A percentile compares a stretch with the other conserved stretches of the same genome.
These are phyloP conservation scores for Oreotrochilus melanogaster DNA, from an alignment of 2,113 vertebrate species.

Conservation along the genomic window DNA sequence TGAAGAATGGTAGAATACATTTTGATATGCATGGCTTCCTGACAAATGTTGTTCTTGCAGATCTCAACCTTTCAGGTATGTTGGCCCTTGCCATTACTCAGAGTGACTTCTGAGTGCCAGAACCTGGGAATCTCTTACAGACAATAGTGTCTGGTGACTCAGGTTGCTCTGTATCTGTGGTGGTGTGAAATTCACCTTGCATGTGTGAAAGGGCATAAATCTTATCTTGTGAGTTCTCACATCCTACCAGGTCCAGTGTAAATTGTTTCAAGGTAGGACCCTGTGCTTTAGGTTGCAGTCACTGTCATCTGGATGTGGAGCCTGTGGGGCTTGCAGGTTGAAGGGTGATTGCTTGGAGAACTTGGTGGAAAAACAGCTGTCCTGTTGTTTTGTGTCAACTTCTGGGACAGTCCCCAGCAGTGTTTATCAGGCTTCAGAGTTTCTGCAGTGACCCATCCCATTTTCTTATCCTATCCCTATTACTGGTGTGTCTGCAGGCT, in stretches of 20 bases:
- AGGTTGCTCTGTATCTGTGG: background rate
- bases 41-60: slow-evolving; percentile 91
- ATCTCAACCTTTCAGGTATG: slow-evolving; percentile 92
- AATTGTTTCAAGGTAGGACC: background rate
- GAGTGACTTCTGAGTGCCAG: background rate
- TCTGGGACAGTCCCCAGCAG: background rate
- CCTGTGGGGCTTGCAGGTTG: background rate
- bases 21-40: slow-evolving; percentile 99
- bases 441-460: background rate
- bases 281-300: background rate
- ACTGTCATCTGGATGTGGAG: background rate
- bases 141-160: background rate
- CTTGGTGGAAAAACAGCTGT: background rate
- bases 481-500: background rate
- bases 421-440: background rate
- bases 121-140: background rate
- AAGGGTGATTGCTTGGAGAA: background rate
- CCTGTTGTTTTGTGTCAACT: background rate
- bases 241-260: accelerated
- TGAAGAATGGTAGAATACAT: slow-evolving; percentile 92
- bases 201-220: background rate
- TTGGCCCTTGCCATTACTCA: background rate
- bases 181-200: background rate
- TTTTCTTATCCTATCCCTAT: background rate
- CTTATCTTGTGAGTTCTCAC: background rate